These are phyloP conservation scores for Caenorhabditis macrosperma DNA, from an alignment of 2,888 invertebrate genomes.

Conservation along the genomic window DNA sequence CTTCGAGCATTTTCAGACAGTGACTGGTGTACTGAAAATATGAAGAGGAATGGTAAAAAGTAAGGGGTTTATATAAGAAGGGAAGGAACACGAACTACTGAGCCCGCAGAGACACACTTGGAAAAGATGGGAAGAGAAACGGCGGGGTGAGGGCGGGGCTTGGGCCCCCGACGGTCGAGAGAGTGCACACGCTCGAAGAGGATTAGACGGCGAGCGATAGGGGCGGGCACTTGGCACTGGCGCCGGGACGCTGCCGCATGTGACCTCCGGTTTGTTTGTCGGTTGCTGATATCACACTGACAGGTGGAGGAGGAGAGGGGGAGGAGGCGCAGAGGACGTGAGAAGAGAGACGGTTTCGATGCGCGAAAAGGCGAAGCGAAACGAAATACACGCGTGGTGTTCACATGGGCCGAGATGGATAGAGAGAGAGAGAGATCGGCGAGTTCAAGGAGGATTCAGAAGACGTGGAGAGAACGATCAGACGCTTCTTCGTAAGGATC, in stretches of 20 bases:
- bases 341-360: too few relatives aligned
- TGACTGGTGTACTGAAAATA: too few relatives aligned
- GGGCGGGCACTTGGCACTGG: slow-evolving; percentile 45
- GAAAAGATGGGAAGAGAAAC: neutral
- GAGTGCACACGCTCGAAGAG: neutral
- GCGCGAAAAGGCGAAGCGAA: too few relatives aligned
- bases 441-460: too few relatives aligned
- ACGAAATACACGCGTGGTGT: too few relatives aligned
- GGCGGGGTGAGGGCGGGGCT: slow-evolving; percentile 10
- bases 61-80: neutral
- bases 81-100: slow-evolving; percentile 6
- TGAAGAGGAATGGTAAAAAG: neutral
- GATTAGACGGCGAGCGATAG: slow-evolving; percentile 22
- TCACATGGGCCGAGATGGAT: too few relatives aligned
- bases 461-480: too few relatives aligned
- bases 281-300: slow-evolving; percentile 27
- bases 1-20: slow-evolving; percentile 30
- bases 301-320: slow-evolving; percentile 8
- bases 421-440: too few relatives aligned
- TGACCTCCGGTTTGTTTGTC: slow-evolving; percentile 61
- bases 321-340: too few relatives aligned
- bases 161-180: neutral
- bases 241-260: slow-evolving; percentile 49
- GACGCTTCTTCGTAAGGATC: too few relatives aligned
- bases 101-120: neutral